Conservation (phyloP, 2,888 invertebrate species). For the Lordiphosa fenestrarum region DNA sequence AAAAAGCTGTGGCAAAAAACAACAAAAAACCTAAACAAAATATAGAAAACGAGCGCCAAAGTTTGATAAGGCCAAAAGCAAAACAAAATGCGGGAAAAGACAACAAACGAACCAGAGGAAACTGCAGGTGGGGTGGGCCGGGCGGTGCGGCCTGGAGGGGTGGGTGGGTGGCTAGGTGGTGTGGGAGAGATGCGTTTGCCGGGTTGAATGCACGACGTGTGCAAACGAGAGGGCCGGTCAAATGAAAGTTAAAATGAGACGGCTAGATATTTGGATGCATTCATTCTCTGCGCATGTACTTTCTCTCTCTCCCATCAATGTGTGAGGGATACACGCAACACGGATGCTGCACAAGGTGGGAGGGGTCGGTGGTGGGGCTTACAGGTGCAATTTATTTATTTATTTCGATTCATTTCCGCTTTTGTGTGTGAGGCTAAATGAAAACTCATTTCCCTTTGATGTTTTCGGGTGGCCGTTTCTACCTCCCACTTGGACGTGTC, state of each 20-base stretch:
- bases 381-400: slow-evolving; percentile 76
- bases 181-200: slow-evolving; percentile 41
- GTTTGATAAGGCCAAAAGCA: slow-evolving; percentile 63
- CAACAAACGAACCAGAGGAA: slow-evolving; percentile 6
- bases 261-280: slow-evolving; percentile 29
- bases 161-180: neutral
- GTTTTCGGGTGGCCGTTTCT: slow-evolving; percentile 36
- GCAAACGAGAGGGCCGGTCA: slow-evolving; percentile 26
- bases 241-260: slow-evolving; percentile 21
- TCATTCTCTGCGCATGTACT: slow-evolving; percentile 14
- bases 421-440: slow-evolving; percentile 70
- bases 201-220: slow-evolving; percentile 66
- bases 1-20: slow-evolving; percentile 64
- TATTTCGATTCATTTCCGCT: slow-evolving; percentile 78
- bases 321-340: slow-evolving; percentile 13
- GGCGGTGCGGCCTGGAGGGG: neutral
- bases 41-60: slow-evolving; percentile 63
- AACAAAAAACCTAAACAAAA: slow-evolving; percentile 74
- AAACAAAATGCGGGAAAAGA: slow-evolving; percentile 36
- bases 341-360: slow-evolving; percentile 37
- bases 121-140: slow-evolving; percentile 4
- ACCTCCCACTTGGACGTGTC: slow-evolving; percentile 36
- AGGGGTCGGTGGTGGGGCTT: slow-evolving; percentile 5
- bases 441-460: slow-evolving; percentile 79
- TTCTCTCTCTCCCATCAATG: neutral